Evolutionary conservation across 2,113 vertebrate species (phyloP).

Genomic region (Ageneiosus marmoratus): DNA sequence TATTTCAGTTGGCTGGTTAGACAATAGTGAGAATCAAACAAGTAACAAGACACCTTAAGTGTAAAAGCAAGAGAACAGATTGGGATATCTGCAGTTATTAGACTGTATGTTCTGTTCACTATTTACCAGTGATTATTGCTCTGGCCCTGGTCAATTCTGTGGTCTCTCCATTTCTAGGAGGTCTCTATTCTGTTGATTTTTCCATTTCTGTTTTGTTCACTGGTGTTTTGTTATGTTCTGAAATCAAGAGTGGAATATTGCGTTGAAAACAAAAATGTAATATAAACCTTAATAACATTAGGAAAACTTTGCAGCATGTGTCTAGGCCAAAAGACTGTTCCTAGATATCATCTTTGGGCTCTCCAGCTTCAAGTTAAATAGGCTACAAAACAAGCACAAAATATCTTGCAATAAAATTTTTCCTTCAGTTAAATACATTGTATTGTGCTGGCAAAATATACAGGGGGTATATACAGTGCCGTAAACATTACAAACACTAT

Average conservation of each 20-base stretch:
- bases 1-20: not conserved
- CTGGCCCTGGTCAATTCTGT: not conserved
- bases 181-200: not conserved
- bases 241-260: not conserved
- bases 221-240: not conserved
- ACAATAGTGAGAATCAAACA: not conserved
- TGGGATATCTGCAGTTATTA: not conserved
- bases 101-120: not conserved
- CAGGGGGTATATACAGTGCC: too few relatives aligned
- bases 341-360: not conserved
- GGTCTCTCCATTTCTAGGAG: too few relatives aligned
- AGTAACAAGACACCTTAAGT: not conserved
- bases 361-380: not conserved
- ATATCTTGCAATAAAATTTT: not conserved
- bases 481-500: too few relatives aligned
- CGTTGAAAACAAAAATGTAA: not conserved
- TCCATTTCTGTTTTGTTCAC: not conserved
- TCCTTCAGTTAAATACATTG: not conserved
- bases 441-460: not conserved
- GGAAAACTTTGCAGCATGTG: not conserved
- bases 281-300: not conserved
- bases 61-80: not conserved
- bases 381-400: not conserved
- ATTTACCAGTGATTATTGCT: not conserved
- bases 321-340: not conserved